A percentile compares a stretch with the other conserved stretches of the same genome.
phyloP scores from a whole-genome alignment of 2,113 vertebrate genomes.

The Eptatretus burgeri region DNA sequence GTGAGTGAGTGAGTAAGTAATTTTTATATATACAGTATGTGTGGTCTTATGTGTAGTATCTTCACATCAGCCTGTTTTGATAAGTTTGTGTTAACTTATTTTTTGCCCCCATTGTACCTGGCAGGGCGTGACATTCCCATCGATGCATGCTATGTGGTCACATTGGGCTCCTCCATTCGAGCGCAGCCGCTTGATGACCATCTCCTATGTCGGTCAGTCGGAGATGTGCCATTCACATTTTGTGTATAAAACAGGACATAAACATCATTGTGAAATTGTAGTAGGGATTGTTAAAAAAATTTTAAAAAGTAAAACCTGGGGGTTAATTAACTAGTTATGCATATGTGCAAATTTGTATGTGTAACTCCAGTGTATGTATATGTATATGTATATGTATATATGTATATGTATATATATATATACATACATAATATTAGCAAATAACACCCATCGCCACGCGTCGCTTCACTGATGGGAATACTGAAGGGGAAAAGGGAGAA shows the following conservation, averaged over 20 bases:
- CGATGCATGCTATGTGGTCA: conserved; percentile 93
- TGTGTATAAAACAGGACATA: not conserved
- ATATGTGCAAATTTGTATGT: not conserved
- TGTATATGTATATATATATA: too few species aligned
- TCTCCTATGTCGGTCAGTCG: conserved; percentile 57
- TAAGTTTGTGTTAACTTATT: conserved; percentile 1
- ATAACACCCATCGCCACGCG: too few species aligned
- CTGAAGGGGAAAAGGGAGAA: too few species aligned
- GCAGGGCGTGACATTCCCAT: conserved; percentile 75
- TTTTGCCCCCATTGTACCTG: not conserved
- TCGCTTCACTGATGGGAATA: too few species aligned
- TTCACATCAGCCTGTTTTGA: not conserved
- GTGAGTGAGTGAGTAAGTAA: too few species aligned
- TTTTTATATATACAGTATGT: too few species aligned
- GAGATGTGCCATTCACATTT: not conserved
- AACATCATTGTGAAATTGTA: not conserved
- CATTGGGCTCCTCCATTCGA: conserved; percentile 80
- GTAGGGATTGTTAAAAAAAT: not conserved
- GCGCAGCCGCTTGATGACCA: conserved; percentile 66
- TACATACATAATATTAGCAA: too few species aligned
- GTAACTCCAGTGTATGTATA: too few species aligned
- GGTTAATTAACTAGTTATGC: not conserved
- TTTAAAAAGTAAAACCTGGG: not conserved
- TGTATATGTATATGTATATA: not conserved
- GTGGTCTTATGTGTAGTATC: too few species aligned